Conservation (phyloP, 37 sponge, comb jelly and placozoan genomes). For the Cliona cf. orientalis region DNA sequence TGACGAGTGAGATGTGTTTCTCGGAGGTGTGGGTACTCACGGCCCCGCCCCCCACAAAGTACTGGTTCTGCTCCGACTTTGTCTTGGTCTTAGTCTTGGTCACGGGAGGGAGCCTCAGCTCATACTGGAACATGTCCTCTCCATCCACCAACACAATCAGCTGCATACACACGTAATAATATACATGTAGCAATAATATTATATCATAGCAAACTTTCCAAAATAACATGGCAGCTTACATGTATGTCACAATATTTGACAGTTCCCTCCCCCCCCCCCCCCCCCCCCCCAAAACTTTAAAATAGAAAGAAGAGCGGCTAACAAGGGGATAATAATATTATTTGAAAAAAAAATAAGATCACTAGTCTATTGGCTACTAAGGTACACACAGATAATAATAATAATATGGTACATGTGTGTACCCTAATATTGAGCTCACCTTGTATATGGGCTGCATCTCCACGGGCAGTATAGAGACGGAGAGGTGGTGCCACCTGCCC, state of each 20-base stretch:
- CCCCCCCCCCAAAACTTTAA: too few species aligned
- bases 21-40: constrained; percentile 41
- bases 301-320: neutral
- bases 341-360: neutral
- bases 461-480: constrained; percentile 37
- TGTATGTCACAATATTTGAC: too few species aligned
- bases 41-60: constrained; percentile 70
- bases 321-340: neutral
- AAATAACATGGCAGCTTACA: neutral
- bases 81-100: neutral
- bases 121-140: constrained; percentile 14
- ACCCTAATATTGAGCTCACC: constrained; percentile 13
- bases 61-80: constrained; percentile 18
- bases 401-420: constrained; percentile 10
- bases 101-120: neutral
- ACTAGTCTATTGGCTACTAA: neutral
- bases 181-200: neutral
- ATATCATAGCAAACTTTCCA: neutral
- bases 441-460: constrained; percentile 8
- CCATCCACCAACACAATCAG: constrained; percentile 59
- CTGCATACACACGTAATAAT: neutral
- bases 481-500: constrained; percentile 58
- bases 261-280: too few species aligned
- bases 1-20: constrained; percentile 43
- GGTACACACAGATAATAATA: too few species aligned